phyloP scores from a whole-genome alignment of 2,797 vertebrate genomes.

The Intellagama lesueurii region DNA sequence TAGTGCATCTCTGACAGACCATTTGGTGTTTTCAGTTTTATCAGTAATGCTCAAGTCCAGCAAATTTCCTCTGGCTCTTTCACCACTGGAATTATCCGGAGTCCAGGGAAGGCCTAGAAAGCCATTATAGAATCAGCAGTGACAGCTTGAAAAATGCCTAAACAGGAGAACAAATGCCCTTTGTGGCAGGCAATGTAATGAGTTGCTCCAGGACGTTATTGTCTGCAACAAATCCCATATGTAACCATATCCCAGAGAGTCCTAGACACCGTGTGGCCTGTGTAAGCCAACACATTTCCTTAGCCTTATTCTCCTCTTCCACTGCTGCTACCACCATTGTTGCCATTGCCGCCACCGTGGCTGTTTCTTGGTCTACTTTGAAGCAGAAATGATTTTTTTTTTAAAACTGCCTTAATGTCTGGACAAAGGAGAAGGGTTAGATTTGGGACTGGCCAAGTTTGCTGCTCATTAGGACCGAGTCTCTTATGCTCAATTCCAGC shows the following conservation, averaged over 20 bases:
- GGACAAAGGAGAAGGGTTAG: constrained; percentile 26
- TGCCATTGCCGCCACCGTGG: constrained; percentile 22
- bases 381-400: constrained; percentile 33
- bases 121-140: constrained; percentile 47
- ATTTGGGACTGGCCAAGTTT: background rate
- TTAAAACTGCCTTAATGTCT: background rate
- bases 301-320: background rate
- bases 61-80: constrained; percentile 27
- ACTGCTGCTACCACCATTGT: background rate
- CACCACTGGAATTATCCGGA: constrained; percentile 46
- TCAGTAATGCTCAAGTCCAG: constrained; percentile 7
- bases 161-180: constrained; percentile 59
- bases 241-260: constrained; percentile 28
- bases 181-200: constrained; percentile 29
- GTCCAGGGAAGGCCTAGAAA: constrained; percentile 38
- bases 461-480: background rate
- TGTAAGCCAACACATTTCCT: constrained; percentile 19
- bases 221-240: constrained; percentile 43
- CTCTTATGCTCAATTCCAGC: constrained; percentile 17
- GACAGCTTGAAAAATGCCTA: constrained; percentile 66
- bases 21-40: constrained; percentile 18
- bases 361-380: constrained; percentile 32
- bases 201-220: constrained; percentile 46
- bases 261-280: background rate
- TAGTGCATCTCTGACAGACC: constrained; percentile 29